A percentile compares a stretch with the other conserved stretches of the same genome.
phyloP scores from a whole-genome alignment of 1,140 invertebrate genomes.

The Listronotus bonariensis region DNA sequence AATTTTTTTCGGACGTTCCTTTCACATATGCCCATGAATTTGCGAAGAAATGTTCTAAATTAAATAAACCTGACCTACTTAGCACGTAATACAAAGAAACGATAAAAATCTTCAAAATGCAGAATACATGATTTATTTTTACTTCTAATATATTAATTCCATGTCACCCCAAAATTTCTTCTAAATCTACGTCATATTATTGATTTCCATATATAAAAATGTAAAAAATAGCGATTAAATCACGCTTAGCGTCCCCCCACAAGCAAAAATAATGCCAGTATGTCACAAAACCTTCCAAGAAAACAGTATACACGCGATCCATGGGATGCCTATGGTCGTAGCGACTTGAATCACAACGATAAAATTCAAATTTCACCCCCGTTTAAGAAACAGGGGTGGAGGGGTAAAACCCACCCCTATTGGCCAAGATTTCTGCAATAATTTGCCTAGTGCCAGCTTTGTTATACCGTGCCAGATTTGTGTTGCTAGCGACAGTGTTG shows the following conservation, averaged over 20 bases:
- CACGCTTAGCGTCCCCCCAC: not conserved
- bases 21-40: no score
- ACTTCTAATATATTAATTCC: no score
- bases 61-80: no score
- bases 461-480: constrained; percentile 26
- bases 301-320: constrained; percentile 12
- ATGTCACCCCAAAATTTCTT: no score
- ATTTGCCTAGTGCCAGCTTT: constrained; percentile 21
- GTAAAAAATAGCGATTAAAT: not conserved
- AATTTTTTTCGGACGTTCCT: no score
- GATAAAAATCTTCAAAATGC: no score
- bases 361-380: constrained; percentile 29
- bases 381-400: not conserved
- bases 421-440: constrained; percentile 41
- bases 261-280: not conserved
- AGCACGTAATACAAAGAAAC: no score
- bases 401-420: constrained; percentile 25
- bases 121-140: no score
- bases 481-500: constrained; percentile 1
- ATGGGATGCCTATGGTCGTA: not conserved
- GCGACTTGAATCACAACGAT: constrained; percentile 1
- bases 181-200: no score
- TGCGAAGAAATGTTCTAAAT: no score
- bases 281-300: constrained; percentile 6
- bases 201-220: no score